A percentile compares a stretch with the other conserved stretches of the same genome.
Evolutionary conservation across 1,140 invertebrate species (phyloP).

Genomic region (Periplaneta americana): DNA sequence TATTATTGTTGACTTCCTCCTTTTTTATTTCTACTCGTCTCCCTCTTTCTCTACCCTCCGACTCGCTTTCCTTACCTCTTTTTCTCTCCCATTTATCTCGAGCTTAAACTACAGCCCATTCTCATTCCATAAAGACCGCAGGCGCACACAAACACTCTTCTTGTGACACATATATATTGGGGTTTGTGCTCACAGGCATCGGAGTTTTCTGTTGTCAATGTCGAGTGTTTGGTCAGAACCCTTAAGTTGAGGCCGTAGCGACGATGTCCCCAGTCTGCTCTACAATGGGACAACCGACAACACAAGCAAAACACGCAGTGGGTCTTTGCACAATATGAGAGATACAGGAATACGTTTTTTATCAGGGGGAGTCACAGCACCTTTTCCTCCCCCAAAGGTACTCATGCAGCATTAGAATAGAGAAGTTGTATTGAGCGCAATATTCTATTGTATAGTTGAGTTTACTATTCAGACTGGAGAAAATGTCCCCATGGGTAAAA

Average conservation of each 20-base stretch:
- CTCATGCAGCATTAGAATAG: not conserved
- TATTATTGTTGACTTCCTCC: not conserved
- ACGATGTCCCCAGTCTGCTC: not conserved
- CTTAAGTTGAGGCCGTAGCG: not conserved
- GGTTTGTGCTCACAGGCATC: not conserved
- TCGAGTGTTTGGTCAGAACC: not conserved
- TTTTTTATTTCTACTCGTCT: not conserved
- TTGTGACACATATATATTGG: not conserved
- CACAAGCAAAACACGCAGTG: not conserved
- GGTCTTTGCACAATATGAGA: not conserved
- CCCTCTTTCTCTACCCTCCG: not conserved
- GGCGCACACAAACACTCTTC: not conserved
- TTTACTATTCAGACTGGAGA: not conserved
- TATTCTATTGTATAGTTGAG: too few species aligned
- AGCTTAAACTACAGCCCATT: not conserved
- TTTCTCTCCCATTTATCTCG: not conserved
- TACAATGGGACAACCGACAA: not conserved
- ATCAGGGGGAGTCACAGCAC: not conserved
- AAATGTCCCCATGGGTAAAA: not conserved
- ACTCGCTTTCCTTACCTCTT: not conserved
- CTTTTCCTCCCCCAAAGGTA: not conserved
- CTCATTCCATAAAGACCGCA: not conserved
- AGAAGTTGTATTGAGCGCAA: not conserved
- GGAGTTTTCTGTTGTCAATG: not conserved
- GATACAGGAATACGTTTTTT: not conserved